Evolutionary conservation across 2,888 invertebrate species (phyloP).

Genomic region (Timandra comae): DNA sequence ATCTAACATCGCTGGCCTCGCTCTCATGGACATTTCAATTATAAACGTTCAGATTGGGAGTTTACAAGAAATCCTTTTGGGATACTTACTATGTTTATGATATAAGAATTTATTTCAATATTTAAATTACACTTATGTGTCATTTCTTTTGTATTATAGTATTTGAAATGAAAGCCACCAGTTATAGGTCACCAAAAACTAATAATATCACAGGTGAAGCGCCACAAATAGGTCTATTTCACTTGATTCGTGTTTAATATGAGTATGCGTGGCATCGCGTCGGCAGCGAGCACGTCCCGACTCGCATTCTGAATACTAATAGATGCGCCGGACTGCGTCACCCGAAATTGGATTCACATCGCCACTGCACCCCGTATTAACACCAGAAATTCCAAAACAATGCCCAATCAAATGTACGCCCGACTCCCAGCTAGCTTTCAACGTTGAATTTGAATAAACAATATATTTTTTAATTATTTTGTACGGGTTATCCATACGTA

Average conservation of each 20-base stretch:
- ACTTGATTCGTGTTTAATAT: conserved; percentile 52
- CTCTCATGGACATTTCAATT: conserved; percentile 57
- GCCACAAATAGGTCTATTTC: conserved; percentile 40
- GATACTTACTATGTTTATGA: too few relatives aligned
- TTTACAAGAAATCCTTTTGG: conserved; percentile 2
- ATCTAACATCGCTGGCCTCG: conserved; percentile 46
- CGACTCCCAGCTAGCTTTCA: conserved; percentile 5
- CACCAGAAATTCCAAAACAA: conserved; percentile 49
- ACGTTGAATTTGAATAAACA: background rate
- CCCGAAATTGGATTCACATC: conserved; percentile 56
- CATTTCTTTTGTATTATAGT: too few relatives aligned
- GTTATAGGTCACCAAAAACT: too few relatives aligned
- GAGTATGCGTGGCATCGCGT: conserved; percentile 52
- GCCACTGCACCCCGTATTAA: conserved; percentile 50
- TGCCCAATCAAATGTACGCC: conserved; percentile 64
- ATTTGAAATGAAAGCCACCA: too few relatives aligned
- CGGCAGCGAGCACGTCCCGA: conserved; percentile 47
- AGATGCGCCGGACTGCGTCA: conserved; percentile 34
- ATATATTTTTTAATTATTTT: conserved; percentile 9
- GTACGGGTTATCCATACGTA: too few relatives aligned
- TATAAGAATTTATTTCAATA: too few relatives aligned
- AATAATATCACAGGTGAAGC: conserved; percentile 31
- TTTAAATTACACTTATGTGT: too few relatives aligned
- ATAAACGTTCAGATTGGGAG: conserved; percentile 34
- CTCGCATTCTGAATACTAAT: conserved; percentile 52